Evolutionary conservation across 2,888 invertebrate species (phyloP), one percentile per base, ranked within the genome.

Genomic region (Abrostola triplasia): DNA sequence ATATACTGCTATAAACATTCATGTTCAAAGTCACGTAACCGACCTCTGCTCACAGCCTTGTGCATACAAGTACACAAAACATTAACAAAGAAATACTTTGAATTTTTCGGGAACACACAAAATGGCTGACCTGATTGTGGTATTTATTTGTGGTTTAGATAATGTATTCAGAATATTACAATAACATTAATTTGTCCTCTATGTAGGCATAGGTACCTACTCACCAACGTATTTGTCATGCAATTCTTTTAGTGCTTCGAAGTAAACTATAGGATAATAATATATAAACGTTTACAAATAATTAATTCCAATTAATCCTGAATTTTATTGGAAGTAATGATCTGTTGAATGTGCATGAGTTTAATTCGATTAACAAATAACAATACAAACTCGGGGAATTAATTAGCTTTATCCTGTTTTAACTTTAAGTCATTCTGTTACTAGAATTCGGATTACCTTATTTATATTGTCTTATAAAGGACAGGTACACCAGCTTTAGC

Each of bases 21-120:
- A 70, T 70, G 71, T 47, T 24, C 10, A 36, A 7, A 61, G 71
- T 75, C 72, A 72, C 72, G 72, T 75, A 70, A 54, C 6, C 51
- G 48, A 36, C 55, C 56, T 71, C 53, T 54, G 59, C 55, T 44
- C 0, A 35, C 24, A 70, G 56, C 76, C 76, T 70, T 75, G 75
- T 40, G 51, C 42, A 24, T 24, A 10, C 12, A 57, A 52, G 47
- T 12, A 49, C 48, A 58, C 6, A 51, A 50, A 10, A 11, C 37
- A 36, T 24, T 24, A 24, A 36, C n/a, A 52, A 9, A 40, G 5
- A 5, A n/a, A 24, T 24, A 44, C 44, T 9, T 24, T 47, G 13
- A 24, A 6, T 40, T 9, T 40, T 44, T 44, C 12, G 12, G 44
- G 13, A 9, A 13, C 44, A 8, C 12, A 47, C 44, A 47, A 47